Conservation (phyloP, 2,113 vertebrate species). For the Pluvianellus socialis region DNA sequence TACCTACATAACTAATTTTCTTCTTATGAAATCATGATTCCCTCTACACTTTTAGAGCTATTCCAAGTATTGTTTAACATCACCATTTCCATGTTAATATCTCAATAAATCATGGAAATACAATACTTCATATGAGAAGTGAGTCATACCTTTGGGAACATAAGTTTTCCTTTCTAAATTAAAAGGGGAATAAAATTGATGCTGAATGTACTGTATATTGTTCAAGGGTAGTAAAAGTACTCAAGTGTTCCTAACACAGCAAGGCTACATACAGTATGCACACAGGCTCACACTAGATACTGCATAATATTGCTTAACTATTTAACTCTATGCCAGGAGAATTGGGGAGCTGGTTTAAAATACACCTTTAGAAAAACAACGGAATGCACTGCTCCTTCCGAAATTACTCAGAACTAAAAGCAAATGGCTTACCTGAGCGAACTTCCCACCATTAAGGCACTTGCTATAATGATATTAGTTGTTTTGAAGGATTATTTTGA, state of each 20-base stretch:
- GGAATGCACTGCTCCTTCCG: not conserved
- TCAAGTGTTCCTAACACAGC: not conserved
- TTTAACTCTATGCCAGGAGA: not conserved
- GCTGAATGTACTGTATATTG: not conserved
- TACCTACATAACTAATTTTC: slow-evolving; percentile 80
- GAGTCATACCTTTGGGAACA: slow-evolving; percentile 59
- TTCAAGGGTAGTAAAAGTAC: slow-evolving; percentile 34
- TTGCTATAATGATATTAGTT: not conserved
- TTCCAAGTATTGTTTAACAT: slow-evolving; percentile 81
- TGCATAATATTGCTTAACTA: not conserved
- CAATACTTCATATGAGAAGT: slow-evolving; percentile 71
- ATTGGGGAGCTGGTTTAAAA: not conserved
- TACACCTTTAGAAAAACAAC: not conserved
- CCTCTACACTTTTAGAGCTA: slow-evolving; percentile 75
- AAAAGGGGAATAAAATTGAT: slow-evolving; percentile 69
- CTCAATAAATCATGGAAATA: slow-evolving; percentile 75
- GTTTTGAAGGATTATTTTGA: not conserved
- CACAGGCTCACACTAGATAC: not conserved
- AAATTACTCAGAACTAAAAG: not conserved
- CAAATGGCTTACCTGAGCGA: not conserved
- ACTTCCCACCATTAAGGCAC: not conserved
- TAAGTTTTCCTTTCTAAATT: slow-evolving; percentile 76
- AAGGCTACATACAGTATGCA: not conserved
- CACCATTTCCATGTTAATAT: slow-evolving; percentile 80
- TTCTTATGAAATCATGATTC: slow-evolving; percentile 78